These are phyloP conservation scores for Plodia interpunctella DNA, from an alignment of 1,140 invertebrate genomes.

Conservation along the genomic window DNA sequence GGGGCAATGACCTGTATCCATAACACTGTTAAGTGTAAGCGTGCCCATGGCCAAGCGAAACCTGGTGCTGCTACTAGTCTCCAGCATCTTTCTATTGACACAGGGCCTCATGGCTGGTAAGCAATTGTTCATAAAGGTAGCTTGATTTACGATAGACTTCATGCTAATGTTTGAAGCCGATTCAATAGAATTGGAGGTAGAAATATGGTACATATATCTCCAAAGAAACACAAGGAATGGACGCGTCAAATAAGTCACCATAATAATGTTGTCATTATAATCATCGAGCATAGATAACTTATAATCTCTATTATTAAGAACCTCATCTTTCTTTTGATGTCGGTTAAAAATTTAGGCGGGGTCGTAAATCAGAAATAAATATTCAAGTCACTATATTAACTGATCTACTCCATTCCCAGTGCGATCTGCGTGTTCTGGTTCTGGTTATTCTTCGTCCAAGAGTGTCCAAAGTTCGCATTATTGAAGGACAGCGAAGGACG, in stretches of 20 bases:
- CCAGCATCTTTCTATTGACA: constrained; percentile 36
- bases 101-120: constrained; percentile 48
- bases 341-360: no score
- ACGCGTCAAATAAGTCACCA: no score
- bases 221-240: no score
- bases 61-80: constrained; percentile 33
- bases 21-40: constrained; percentile 49
- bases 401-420: constrained; percentile 45
- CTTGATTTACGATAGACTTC: no score
- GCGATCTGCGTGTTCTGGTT: constrained; percentile 26
- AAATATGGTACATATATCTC: no score
- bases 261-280: no score
- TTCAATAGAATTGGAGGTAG: no score
- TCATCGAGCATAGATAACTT: neutral
- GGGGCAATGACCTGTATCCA: constrained; percentile 38
- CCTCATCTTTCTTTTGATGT: no score
- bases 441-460: constrained; percentile 39
- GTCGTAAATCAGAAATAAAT: no score
- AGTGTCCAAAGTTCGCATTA: constrained; percentile 54
- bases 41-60: constrained; percentile 43
- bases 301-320: no score
- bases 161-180: no score
- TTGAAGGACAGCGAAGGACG: constrained; percentile 44
- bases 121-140: neutral
- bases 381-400: no score